Evolutionary conservation across 2,797 vertebrate genomes (phyloP), one percentile per base, ranked within the genome.

Genomic region (Spheniscus humboldti): DNA sequence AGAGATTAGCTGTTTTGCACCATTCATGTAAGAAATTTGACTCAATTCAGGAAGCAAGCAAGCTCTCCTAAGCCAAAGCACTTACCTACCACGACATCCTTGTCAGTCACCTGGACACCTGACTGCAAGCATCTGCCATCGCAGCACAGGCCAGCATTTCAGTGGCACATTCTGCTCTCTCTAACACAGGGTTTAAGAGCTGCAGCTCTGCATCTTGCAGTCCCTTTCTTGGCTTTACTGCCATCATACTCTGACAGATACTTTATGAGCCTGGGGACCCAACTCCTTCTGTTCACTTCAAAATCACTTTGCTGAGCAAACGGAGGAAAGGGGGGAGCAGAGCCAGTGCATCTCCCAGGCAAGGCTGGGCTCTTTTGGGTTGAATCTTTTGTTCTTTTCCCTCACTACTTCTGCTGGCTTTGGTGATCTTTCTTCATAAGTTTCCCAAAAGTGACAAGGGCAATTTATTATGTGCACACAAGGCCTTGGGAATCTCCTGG

Each of bases 401-500:
- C 75, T 69, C 47, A 3, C 57, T 75, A 45, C 91, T 83, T 52
- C 80, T 62, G 45, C 71, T 69, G 53, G 74, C 76, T 90, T 80
- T 66, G 62, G 22, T 2, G 10, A 95, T 97, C 92, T 77, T 92
- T 97, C 92, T 94, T 93, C 78, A 57, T 83, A 88, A 89, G 75
- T 62, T 96, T 74, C 89, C 94, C 90, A 59, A 37, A 92, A 92
- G 93, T 74, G 94, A 95, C 92, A 95, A 53, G 59, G 39, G 85
- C 94, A 83, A 97, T 97, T 96, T 88, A 91, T 97, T 86, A 88
- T 16, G 25, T 50, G 68, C 1, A 5, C 45, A 47, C 22, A 14
- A 84, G 92, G 82, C 96, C 94, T 94, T 82, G 92, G 96, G 95
- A 92, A 86, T 79, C 89, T 97, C 92, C 94, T 62, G 79, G 82